Conservation (phyloP, 2,797 vertebrate genomes). For the Buceros bicornis region DNA sequence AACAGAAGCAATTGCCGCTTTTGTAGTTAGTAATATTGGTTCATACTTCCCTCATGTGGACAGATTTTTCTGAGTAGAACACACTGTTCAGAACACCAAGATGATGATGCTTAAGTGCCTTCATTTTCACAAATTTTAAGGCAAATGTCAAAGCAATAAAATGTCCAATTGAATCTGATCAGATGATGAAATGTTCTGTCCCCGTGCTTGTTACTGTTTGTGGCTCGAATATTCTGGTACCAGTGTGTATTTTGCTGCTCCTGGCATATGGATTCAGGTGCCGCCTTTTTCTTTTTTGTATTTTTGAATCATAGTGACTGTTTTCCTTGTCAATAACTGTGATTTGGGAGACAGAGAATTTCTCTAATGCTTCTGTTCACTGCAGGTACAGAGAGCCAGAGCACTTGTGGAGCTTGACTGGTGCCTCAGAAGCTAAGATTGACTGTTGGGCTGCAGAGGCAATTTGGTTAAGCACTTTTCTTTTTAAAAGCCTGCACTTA, state of each 20-base stretch:
- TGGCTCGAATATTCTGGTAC: conserved; percentile 7
- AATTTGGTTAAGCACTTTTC: neutral
- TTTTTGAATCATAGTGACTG: neutral
- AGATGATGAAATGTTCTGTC: neutral
- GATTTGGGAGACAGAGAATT: neutral
- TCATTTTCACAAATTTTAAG: conserved; percentile 7
- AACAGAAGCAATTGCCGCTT: neutral
- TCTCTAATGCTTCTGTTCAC: neutral
- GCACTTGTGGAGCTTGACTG: neutral
- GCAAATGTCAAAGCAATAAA: conserved; percentile 28
- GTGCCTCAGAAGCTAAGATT: neutral
- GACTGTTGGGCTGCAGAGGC: neutral
- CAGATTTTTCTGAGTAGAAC: conserved; percentile 1
- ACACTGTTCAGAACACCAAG: conserved; percentile 16
- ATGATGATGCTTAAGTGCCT: neutral
- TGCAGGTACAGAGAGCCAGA: neutral
- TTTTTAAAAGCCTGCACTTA: neutral
- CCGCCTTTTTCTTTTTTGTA: neutral
- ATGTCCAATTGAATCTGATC: conserved; percentile 1
- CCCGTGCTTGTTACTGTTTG: neutral
- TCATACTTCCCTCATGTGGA: neutral
- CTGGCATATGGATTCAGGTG: neutral
- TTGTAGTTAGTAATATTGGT: neutral
- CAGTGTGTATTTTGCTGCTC: neutral
- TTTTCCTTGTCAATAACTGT: neutral